phyloP scores from a whole-genome alignment of 2,888 invertebrate species.

The Emmelina monodactyla region DNA sequence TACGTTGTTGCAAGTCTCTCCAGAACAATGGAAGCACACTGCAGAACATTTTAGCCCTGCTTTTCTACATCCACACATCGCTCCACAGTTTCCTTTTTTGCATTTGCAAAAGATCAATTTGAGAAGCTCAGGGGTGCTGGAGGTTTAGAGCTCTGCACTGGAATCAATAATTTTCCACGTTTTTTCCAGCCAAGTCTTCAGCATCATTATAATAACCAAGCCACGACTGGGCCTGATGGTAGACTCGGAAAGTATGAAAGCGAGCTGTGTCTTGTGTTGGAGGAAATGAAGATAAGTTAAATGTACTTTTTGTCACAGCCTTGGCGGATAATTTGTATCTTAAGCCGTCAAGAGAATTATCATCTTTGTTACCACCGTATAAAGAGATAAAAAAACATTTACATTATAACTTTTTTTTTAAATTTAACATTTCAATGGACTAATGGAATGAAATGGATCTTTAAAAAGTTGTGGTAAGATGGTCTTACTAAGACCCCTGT shows the following conservation, averaged over 20 bases:
- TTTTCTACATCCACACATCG: too few relatives aligned
- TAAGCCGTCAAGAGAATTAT: conserved; percentile 10
- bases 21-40: too few relatives aligned
- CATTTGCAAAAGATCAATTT: too few relatives aligned
- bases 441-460: too few relatives aligned
- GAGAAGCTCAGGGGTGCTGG: not conserved
- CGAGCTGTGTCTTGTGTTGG: conserved; percentile 10
- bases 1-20: too few relatives aligned
- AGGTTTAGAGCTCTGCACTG: not conserved
- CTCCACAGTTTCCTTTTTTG: too few relatives aligned
- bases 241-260: conserved; percentile 12
- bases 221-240: conserved; percentile 13
- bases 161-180: not conserved
- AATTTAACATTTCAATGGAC: too few relatives aligned
- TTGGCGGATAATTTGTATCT: conserved; percentile 13
- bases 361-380: conserved; percentile 11
- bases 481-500: too few relatives aligned
- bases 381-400: conserved; percentile 12
- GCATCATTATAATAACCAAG: conserved; percentile 12
- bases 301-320: conserved; percentile 6
- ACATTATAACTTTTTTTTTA: too few relatives aligned
- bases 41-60: not conserved
- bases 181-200: conserved; percentile 5
- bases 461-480: too few relatives aligned
- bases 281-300: conserved; percentile 9